Evolutionary conservation across 2,113 vertebrate genomes (phyloP), one percentile per base, ranked within the genome.

Genomic region (Arothron firmamentum): DNA sequence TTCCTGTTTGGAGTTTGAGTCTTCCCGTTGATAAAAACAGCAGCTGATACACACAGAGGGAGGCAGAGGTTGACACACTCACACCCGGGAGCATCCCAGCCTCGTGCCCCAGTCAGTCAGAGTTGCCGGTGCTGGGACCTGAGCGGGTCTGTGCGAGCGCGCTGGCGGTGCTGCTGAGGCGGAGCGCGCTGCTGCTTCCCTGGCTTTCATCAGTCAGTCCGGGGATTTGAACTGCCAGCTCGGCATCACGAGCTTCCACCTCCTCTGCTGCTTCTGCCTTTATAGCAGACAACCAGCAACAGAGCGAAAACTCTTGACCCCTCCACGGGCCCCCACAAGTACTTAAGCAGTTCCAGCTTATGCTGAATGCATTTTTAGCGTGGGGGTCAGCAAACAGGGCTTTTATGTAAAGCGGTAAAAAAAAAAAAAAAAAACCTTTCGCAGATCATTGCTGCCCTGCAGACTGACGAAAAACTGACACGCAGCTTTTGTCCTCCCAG

Each of bases 321-420:
- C 11, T 59, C 48, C 59, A 6, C 77, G 70, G 68, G 60, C 41
- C 11, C 73, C 65, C 65, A 77, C 74, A 79, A 83, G 68, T 75
- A 57, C 78, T 77, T 78, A 78, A 79, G 74, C 60, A 65, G 74
- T 81, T 83, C 75, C 75, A 79, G 78, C 75, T 75, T 75, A 74
- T 71, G 69, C 75, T 75, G 51, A 62, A 79, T 56, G 59, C 71
- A 65, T 41, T 78, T 82, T 79, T 72, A 67, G 51, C 68, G 55
- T 31, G 16, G 52, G 43, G 61, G 71, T 75, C 65, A 71, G 61
- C 49, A 67, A 75, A 73, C 48, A 61, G 62, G 58, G 66, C 66
- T 72, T 79, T 83, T 73, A 79, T 58, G 75, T 85, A 66, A 78
- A 80, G 63, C 67, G 11, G 2, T 31, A 55, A 31, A 53, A 53